Conservation (phyloP, 2,888 invertebrate genomes). For the Acronicta alni region DNA sequence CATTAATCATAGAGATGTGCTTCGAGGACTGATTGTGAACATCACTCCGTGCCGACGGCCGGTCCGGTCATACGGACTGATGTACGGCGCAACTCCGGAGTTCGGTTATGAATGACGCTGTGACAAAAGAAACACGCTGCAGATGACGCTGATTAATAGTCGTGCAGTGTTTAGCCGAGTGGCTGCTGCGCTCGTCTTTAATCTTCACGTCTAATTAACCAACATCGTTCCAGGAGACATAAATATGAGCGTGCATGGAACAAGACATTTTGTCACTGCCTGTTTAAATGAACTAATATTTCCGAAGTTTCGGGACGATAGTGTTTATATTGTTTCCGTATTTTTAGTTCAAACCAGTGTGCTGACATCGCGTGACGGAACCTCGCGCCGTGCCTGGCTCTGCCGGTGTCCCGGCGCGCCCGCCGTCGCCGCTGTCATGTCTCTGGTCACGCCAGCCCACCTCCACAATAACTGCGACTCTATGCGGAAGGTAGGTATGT, state of each 20-base stretch:
- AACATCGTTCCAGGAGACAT: constrained; percentile 47
- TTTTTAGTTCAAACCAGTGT: constrained; percentile 69
- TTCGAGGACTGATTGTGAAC: constrained; percentile 78
- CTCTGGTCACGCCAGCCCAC: constrained; percentile 78
- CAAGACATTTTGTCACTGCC: not conserved
- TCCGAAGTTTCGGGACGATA: constrained; percentile 36
- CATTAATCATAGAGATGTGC: constrained; percentile 84
- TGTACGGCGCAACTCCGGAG: constrained; percentile 43
- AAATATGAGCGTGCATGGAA: constrained; percentile 17
- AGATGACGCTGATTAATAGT: constrained; percentile 75
- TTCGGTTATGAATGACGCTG: constrained; percentile 68
- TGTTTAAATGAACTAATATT: constrained; percentile 26
- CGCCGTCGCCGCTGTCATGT: constrained; percentile 79
- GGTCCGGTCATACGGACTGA: constrained; percentile 55
- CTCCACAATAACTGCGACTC: constrained; percentile 46
- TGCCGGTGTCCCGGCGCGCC: constrained; percentile 71
- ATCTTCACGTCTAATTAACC: constrained; percentile 65
- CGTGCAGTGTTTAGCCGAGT: constrained; percentile 61
- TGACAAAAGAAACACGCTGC: constrained; percentile 75
- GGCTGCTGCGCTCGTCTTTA: constrained; percentile 56
- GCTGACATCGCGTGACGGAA: constrained; percentile 80
- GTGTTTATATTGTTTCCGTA: constrained; percentile 59
- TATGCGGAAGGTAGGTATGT: constrained; percentile 55
- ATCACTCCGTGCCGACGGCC: constrained; percentile 68
- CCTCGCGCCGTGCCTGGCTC: constrained; percentile 76